Evolutionary conservation across 2,888 invertebrate species (phyloP).

Genomic region (Drosophila anomalipes): DNA sequence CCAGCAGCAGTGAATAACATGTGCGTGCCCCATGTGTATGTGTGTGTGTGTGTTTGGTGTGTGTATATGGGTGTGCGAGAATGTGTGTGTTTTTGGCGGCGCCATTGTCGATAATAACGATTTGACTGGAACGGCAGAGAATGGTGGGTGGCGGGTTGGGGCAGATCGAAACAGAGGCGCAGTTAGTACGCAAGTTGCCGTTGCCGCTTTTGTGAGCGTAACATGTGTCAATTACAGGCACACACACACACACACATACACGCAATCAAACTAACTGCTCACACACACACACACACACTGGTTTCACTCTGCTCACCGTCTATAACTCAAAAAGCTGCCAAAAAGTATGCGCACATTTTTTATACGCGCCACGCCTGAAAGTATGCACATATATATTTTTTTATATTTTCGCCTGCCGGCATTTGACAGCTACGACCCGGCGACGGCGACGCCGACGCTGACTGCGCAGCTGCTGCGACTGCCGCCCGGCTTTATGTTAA

Average conservation of each 20-base stretch:
- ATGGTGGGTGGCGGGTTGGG: slow-evolving; percentile 15
- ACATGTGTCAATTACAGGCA: slow-evolving; percentile 84
- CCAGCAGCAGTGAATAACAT: slow-evolving; percentile 55
- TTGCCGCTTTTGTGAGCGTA: slow-evolving; percentile 79
- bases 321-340: slow-evolving; percentile 79
- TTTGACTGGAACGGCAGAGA: slow-evolving; percentile 44
- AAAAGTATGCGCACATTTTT: slow-evolving; percentile 77
- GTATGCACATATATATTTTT: slow-evolving; percentile 75
- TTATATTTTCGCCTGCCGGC: slow-evolving; percentile 69
- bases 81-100: slow-evolving; percentile 75
- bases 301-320: slow-evolving; percentile 62
- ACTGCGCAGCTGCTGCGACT: slow-evolving; percentile 21
- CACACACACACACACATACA: slow-evolving; percentile 39
- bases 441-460: slow-evolving; percentile 16
- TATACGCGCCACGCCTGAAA: slow-evolving; percentile 66
- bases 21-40: slow-evolving; percentile 40
- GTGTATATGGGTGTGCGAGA: slow-evolving; percentile 18
- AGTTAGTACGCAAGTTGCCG: slow-evolving; percentile 51
- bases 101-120: slow-evolving; percentile 79
- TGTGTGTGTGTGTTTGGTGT: slow-evolving; percentile 16
- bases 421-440: slow-evolving; percentile 70
- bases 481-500: slow-evolving; percentile 67
- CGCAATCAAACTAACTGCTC: slow-evolving; percentile 37
- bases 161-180: slow-evolving; percentile 32
- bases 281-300: slow-evolving; percentile 18